Conservation (phyloP, 2,797 vertebrate species). For the Lepus townsendii region DNA sequence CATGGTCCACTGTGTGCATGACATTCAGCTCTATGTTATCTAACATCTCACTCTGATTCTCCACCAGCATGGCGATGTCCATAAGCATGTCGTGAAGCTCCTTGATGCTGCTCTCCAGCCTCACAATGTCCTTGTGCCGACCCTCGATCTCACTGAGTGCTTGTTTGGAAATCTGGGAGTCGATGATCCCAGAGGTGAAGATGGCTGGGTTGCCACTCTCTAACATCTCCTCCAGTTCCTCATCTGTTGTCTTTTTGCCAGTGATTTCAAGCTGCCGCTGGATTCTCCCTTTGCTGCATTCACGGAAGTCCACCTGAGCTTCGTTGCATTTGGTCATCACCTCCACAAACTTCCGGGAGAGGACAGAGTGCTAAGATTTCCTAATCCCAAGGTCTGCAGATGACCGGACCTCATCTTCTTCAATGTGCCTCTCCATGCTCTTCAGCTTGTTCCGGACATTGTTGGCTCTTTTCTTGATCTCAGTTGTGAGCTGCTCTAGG, state of each 20-base stretch:
- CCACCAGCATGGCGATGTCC: slow-evolving; percentile 97
- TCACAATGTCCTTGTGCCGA: slow-evolving; percentile 97
- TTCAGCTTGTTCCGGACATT: slow-evolving; percentile 97
- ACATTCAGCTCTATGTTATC: slow-evolving; percentile 94
- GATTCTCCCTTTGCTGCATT: slow-evolving; percentile 98
- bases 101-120: slow-evolving; percentile 98
- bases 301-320: slow-evolving; percentile 98
- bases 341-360: slow-evolving; percentile 98
- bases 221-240: slow-evolving; percentile 98
- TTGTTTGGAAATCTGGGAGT: slow-evolving; percentile 98
- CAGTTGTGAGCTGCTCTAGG: slow-evolving; percentile 94
- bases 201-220: slow-evolving; percentile 97
- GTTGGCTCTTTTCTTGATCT: slow-evolving; percentile 98
- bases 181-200: slow-evolving; percentile 96
- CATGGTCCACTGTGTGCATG: slow-evolving; percentile 93
- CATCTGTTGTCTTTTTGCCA: slow-evolving; percentile 96
- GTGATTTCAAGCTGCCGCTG: slow-evolving; percentile 98
- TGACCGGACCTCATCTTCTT: slow-evolving; percentile 93
- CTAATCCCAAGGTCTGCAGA: slow-evolving; percentile 97
- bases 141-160: slow-evolving; percentile 98
- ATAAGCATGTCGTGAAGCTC: slow-evolving; percentile 99
- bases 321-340: slow-evolving; percentile 99
- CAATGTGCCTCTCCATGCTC: slow-evolving; percentile 95
- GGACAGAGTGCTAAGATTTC: slow-evolving; percentile 98
- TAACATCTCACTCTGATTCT: slow-evolving; percentile 94